These are phyloP conservation scores for Himalopsyche anomala DNA, from an alignment of 2,888 invertebrate species.

Conservation along the genomic window DNA sequence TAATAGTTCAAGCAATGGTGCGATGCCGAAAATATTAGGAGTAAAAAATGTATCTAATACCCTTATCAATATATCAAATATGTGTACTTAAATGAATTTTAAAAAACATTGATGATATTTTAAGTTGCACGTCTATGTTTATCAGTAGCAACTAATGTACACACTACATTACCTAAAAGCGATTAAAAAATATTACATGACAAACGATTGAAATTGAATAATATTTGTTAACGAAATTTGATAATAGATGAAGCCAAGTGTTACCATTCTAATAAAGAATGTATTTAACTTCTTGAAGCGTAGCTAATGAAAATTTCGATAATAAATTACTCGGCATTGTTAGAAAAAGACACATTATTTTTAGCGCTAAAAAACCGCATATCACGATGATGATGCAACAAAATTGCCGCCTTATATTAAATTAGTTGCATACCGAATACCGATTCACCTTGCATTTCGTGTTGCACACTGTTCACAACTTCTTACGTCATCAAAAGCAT, in stretches of 20 bases:
- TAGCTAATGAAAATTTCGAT: background rate
- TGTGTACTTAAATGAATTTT: too few relatives aligned
- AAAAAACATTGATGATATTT: too few relatives aligned
- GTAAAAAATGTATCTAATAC: too few relatives aligned
- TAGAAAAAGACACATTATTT: constrained; percentile 10
- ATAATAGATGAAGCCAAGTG: background rate
- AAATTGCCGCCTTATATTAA: background rate
- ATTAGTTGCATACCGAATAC: background rate
- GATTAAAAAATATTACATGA: background rate
- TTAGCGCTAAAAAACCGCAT: background rate
- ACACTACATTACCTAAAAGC: background rate
- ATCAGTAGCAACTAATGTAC: too few relatives aligned
- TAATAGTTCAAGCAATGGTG: too few relatives aligned
- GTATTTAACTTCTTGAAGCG: constrained; percentile 24
- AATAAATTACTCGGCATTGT: background rate
- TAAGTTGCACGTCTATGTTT: too few relatives aligned
- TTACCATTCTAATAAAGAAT: constrained; percentile 22
- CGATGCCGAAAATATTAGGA: too few relatives aligned
- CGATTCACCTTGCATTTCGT: constrained; percentile 17
- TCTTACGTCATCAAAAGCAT: too few relatives aligned
- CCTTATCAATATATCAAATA: too few relatives aligned
- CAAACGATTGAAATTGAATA: background rate
- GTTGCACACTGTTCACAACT: background rate
- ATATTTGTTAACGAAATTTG: background rate
- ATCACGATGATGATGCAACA: background rate